Evolutionary conservation across 2,888 invertebrate species (phyloP), one percentile per base, ranked within the genome.

Genomic region (Acleris literana): DNA sequence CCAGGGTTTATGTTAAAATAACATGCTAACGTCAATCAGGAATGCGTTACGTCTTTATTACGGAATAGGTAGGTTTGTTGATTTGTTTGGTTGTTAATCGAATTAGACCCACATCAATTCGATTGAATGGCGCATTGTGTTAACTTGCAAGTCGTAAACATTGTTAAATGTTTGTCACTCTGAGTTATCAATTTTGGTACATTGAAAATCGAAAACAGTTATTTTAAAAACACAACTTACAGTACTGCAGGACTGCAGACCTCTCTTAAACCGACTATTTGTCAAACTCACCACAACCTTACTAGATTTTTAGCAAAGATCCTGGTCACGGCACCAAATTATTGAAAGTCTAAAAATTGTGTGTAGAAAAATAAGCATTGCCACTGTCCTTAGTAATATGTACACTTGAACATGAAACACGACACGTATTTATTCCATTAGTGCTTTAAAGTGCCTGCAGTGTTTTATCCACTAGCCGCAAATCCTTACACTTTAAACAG

Each of bases 31-130:
- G 66, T 46, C 66, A 57, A 48, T 62, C 51, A 66, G 53, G 29
- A 69, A 66, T 39, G 49, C 63, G 58, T 69, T 64, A 69, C 61
- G 64, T 59, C 60, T 57, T 57, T 44, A 56, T 61, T 63, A 67
- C 49, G 61, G 61, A 57, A 69, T 39, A 60, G 48, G 39, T 46
- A 29, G 52, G 18, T 17, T 56, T 43, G 59, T 33, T 17, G 18
- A 25, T 53, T 53, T 61, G 48, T 48, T 62, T 60, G 46, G 53
- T 25, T 64, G 64, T 33, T 69, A 63, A 51, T 52, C 29, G 54
- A 63, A 69, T 57, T 56, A 56, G 51, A 18, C 58, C 16, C n/a
- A 48, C 54, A 22, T 13, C 39, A 39, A 39, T 0, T 33, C 49
- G 16, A 33, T 49, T 39, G 20, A 59, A 59, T n/a, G 18, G 17